phyloP scores from a whole-genome alignment of 2,797 vertebrate species.

The Philypnodon macrostomus region DNA sequence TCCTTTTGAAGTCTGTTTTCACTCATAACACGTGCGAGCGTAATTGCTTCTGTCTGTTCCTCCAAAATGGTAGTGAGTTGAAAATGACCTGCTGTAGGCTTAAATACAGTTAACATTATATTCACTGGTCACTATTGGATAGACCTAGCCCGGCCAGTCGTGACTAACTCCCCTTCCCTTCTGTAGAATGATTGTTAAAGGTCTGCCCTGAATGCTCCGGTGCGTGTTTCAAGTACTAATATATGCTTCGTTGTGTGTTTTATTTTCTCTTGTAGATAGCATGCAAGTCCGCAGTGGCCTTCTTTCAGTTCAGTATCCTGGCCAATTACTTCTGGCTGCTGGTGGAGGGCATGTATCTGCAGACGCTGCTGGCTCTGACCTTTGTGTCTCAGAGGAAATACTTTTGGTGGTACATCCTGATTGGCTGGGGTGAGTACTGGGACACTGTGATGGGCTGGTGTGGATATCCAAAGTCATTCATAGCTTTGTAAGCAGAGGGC shows the following conservation, averaged over 20 bases:
- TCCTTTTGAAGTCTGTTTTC: too few species aligned
- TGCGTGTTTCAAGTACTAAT: neutral
- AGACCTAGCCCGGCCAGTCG: too few species aligned
- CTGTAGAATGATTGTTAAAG: too few species aligned
- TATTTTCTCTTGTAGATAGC: constrained; percentile 58
- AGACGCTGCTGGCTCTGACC: constrained; percentile 84
- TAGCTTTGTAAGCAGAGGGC: neutral
- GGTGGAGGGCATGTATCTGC: constrained; percentile 89
- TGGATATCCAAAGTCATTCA: neutral
- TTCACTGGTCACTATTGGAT: too few species aligned
- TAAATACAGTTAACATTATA: too few species aligned
- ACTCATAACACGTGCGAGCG: too few species aligned
- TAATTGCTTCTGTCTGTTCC: too few species aligned
- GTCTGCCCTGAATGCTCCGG: too few species aligned
- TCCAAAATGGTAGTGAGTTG: too few species aligned
- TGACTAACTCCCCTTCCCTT: too few species aligned
- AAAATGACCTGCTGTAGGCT: too few species aligned
- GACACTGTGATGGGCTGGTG: neutral
- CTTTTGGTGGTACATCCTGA: constrained; percentile 87
- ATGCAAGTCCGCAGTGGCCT: constrained; percentile 83
- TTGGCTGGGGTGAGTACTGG: constrained; percentile 84
- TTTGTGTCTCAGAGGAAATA: constrained; percentile 87
- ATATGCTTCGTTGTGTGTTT: constrained; percentile 9
- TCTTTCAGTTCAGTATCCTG: constrained; percentile 88
- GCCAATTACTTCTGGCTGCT: constrained; percentile 91